Conservation (phyloP, 2,113 vertebrate genomes). For the Chunga burmeisteri region DNA sequence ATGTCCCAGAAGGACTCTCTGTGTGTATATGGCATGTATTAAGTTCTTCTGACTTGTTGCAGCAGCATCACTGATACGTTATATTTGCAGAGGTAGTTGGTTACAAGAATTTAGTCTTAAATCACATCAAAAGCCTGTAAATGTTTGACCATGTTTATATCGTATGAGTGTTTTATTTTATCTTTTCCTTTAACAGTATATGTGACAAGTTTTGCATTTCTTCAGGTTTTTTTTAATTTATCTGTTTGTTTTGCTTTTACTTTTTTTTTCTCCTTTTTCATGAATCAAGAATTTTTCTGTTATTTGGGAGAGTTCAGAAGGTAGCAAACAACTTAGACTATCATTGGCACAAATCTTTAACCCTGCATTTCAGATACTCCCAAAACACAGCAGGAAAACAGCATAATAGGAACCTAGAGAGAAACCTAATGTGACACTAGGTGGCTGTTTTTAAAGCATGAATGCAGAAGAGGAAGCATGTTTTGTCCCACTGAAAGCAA, state of each 20-base stretch:
- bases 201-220: not conserved
- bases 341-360: not conserved
- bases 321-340: not conserved
- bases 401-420: not conserved
- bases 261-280: not conserved
- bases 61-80: not conserved
- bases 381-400: not conserved
- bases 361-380: not conserved
- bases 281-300: not conserved
- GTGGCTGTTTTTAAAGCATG: not conserved
- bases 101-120: not conserved
- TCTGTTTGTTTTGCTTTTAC: not conserved
- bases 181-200: not conserved
- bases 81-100: not conserved
- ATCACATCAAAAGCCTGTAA: not conserved
- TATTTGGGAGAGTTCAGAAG: not conserved
- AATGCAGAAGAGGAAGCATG: not conserved
- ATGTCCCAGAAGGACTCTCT: not conserved
- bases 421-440: not conserved
- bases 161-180: not conserved
- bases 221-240: not conserved
- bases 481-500: constrained; percentile 13
- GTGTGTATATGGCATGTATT: rapidly evolving
- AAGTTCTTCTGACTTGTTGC: not conserved
- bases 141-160: not conserved